phyloP scores from a whole-genome alignment of 2,888 invertebrate species.

The Acleris literana region DNA sequence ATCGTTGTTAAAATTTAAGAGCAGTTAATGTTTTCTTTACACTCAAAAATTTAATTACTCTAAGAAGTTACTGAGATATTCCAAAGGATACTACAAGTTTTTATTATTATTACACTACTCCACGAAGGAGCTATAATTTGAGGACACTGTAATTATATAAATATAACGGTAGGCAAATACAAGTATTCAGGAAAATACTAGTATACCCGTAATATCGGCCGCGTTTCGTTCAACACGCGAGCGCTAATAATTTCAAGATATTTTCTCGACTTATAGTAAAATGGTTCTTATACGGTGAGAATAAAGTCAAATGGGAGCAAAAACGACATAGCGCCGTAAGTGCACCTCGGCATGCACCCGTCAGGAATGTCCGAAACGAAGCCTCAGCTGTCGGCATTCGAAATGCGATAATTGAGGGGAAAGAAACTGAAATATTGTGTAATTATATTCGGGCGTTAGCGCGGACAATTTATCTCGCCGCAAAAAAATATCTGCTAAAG shows the following conservation, averaged over 20 bases:
- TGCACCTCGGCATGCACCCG: conserved; percentile 48
- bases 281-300: conserved; percentile 42
- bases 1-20: no score
- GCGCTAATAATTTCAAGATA: not conserved
- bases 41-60: no score
- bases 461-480: conserved; percentile 54
- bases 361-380: conserved; percentile 65
- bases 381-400: conserved; percentile 55
- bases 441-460: conserved; percentile 67
- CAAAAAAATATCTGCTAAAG: conserved; percentile 59
- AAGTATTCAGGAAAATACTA: not conserved
- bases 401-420: conserved; percentile 77
- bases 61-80: no score
- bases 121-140: no score
- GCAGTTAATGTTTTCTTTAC: no score
- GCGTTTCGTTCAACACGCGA: not conserved
- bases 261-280: conserved; percentile 36
- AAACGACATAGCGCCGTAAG: conserved; percentile 39
- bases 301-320: conserved; percentile 43
- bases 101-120: no score
- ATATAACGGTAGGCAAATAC: not conserved
- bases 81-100: no score
- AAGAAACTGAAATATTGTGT: conserved; percentile 71
- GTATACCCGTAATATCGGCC: not conserved
- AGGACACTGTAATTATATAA: not conserved